Conservation (phyloP, 1,140 invertebrate species). For the Pachyrhynchus sulphureomaculatus region DNA sequence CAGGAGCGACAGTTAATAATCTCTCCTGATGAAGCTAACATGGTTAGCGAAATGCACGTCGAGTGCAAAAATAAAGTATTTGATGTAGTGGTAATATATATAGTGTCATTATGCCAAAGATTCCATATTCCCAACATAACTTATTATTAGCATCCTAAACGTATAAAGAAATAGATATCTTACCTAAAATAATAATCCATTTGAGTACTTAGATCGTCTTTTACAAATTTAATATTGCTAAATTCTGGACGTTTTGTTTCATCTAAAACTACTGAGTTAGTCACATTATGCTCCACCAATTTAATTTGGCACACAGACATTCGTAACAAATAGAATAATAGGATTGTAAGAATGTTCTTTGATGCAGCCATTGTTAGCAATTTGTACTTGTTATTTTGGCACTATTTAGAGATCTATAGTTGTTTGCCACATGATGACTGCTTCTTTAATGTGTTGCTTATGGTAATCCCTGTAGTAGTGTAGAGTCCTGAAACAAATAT, state of each 20-base stretch:
- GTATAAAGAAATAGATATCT: no score
- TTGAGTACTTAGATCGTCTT: slow-evolving; percentile 29
- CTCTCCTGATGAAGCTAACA: no score
- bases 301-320: slow-evolving; percentile 10
- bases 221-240: slow-evolving; percentile 39
- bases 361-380: slow-evolving; percentile 8
- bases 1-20: no score
- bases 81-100: no score
- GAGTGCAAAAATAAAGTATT: no score
- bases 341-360: slow-evolving; percentile 5
- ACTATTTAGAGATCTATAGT: slow-evolving; percentile 10
- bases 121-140: no score
- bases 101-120: no score
- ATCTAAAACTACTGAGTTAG: slow-evolving; percentile 3
- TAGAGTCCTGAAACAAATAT: no score
- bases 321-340: slow-evolving; percentile 9
- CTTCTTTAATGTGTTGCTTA: background rate
- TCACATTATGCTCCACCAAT: background rate
- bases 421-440: background rate
- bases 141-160: no score
- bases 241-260: slow-evolving; percentile 36
- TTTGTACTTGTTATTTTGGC: slow-evolving; percentile 18
- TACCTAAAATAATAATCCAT: slow-evolving; percentile 18
- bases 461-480: background rate
- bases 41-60: no score